Percentiles rank a stretch among this genome's conserved stretches.
Conservation (phyloP, 2,113 vertebrate species). For the Columba livia region DNA sequence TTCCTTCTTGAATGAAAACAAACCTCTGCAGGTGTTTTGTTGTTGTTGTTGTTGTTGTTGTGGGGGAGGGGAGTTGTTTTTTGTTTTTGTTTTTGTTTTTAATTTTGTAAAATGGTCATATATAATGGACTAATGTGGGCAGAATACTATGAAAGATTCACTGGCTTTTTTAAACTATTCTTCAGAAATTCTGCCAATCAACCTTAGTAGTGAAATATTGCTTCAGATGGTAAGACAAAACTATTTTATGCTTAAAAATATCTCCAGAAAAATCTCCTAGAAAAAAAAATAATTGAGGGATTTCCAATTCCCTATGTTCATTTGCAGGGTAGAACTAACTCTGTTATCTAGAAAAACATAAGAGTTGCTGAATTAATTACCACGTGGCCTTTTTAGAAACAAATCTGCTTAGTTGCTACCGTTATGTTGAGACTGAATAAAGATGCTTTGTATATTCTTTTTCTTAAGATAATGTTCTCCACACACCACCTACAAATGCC, state of each 20-base stretch:
- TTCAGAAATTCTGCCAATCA: not conserved
- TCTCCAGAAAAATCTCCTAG: not conserved
- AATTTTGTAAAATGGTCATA: not conserved
- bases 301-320: not conserved
- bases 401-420: not conserved
- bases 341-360: not conserved
- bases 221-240: not conserved
- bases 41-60: no score
- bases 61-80: no score
- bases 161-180: not conserved
- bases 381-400: not conserved
- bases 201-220: not conserved
- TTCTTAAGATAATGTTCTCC: not conserved
- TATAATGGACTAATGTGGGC: not conserved
- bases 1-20: not conserved
- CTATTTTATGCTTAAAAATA: not conserved
- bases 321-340: not conserved
- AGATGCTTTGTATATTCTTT: not conserved
- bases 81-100: no score
- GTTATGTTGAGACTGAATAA: not conserved
- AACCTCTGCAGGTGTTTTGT: not conserved
- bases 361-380: not conserved
- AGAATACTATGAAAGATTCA: not conserved
- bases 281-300: not conserved
- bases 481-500: not conserved